Percentiles rank a stretch among this genome's conserved stretches.
These are phyloP conservation scores for Oreochromis mossambicus DNA, from an alignment of 2,797 vertebrate species.

Conservation along the genomic window DNA sequence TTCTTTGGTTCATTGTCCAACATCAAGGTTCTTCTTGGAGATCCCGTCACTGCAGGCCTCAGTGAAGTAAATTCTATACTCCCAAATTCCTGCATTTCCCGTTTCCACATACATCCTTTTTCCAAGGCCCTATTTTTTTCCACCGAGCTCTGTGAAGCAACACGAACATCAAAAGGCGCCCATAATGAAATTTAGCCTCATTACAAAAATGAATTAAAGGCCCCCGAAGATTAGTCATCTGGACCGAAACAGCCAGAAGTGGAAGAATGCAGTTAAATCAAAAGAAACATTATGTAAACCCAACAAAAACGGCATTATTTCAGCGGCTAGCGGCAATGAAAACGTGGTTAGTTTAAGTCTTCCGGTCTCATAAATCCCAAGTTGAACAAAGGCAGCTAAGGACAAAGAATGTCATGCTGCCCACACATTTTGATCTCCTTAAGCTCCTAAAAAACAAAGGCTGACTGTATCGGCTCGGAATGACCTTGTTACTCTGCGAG, in stretches of 20 bases:
- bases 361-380: not conserved
- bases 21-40: not conserved
- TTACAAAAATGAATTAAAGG: not conserved
- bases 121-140: not conserved
- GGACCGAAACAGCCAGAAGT: not conserved
- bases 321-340: not conserved
- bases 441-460: constrained; percentile 15
- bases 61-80: not conserved
- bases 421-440: constrained; percentile 26
- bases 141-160: not conserved
- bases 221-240: constrained; percentile 11
- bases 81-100: not conserved
- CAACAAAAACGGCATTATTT: constrained; percentile 13
- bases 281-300: constrained; percentile 18
- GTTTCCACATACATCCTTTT: not conserved
- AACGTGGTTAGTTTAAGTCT: constrained; percentile 9
- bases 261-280: constrained; percentile 8
- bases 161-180: not conserved
- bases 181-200: not conserved
- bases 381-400: not conserved
- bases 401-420: constrained; percentile 17
- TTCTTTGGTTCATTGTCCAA: not conserved
- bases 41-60: not conserved
- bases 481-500: constrained; percentile 2
- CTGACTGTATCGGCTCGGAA: not conserved